Evolutionary conservation across 92 coral and sea anemone species (phyloP), one percentile per base, ranked within the genome.

Genomic region (Porites lobata): DNA sequence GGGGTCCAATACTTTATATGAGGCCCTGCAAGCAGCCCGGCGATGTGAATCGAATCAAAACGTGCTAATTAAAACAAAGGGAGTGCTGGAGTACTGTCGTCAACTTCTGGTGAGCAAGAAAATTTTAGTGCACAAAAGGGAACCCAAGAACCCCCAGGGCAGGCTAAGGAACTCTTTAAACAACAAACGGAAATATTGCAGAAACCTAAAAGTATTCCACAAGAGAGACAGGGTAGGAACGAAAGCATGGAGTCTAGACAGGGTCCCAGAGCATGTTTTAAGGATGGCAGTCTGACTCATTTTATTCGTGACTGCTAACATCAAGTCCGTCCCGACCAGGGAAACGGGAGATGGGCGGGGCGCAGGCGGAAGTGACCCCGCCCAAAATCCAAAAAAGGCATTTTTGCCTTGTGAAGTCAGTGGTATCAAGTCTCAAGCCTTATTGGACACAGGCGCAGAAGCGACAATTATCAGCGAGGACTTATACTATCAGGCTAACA

Each of bases 11-110:
- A 64, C 68, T 21, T 32, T 81, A 38, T 65, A 81, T 38, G 75
- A 81, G 70, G 78, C 86, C 29, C 64, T 81, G 22, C 78, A 77
- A 2, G 63, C 86, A 7, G 86, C 86, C 9, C 76, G 50, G 75
- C 75, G 86, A 38, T 81, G 43, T 69, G 86, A 81, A 66, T 64
- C 68, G 43, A 82, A 82, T 24, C 47, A 59, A 47, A 71, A 69
- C 19, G 87, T 72, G 2, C n/a, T 22, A 14, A 21, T 19, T 8
- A 69, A 53, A 43, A 75, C 9, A 85, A 64, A 69, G 89, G 83
- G 17, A 85, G 72, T 76, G 52, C 89, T 15, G 18, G 75, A 6
- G 82, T 85, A 17, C 53, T 85, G 14, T 19, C 89, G 19, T 7
- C 83, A 52, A 77, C 61, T 26, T 85, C 78, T 21, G 63, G 56